Conservation (phyloP, 2,113 vertebrate species). For the Platysteira castanea region DNA sequence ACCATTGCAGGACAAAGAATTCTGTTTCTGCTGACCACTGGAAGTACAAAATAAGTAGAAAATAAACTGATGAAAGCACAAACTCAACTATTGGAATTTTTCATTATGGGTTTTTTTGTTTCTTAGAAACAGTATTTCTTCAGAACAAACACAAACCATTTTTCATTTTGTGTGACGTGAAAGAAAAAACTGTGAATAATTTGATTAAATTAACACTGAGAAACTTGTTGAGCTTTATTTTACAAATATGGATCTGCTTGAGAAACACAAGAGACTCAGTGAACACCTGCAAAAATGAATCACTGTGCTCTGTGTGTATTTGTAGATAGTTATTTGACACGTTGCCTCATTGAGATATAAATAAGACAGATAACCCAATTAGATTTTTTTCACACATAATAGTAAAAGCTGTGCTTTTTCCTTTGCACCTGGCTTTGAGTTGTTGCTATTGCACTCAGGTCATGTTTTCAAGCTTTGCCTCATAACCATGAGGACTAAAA, state of each 20-base stretch:
- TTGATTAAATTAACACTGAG: constrained; percentile 49
- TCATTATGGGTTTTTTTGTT: background rate
- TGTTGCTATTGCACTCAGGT: background rate
- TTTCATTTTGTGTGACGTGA: constrained; percentile 26
- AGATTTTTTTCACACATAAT: background rate
- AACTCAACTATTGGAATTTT: background rate
- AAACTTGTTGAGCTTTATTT: constrained; percentile 47
- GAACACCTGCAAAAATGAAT: constrained; percentile 10
- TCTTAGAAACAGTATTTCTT: constrained; percentile 33
- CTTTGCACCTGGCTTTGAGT: background rate
- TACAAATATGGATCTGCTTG: background rate
- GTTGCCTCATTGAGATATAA: background rate
- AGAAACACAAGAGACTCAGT: background rate
- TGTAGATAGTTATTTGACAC: background rate
- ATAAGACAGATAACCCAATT: background rate
- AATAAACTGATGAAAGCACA: constrained; percentile 33
- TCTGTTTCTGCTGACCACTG: constrained; percentile 19
- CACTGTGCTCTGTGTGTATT: background rate
- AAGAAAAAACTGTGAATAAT: constrained; percentile 33
- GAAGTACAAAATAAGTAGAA: constrained; percentile 1
- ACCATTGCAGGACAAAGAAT: constrained; percentile 7
- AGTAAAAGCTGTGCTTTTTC: background rate
- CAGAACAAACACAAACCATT: constrained; percentile 21
- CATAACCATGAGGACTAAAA: background rate
- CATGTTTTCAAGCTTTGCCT: background rate